Base-by-base conservation (phyloP, 2,113 vertebrate genomes). In the Mastomys coucha region DNA sequence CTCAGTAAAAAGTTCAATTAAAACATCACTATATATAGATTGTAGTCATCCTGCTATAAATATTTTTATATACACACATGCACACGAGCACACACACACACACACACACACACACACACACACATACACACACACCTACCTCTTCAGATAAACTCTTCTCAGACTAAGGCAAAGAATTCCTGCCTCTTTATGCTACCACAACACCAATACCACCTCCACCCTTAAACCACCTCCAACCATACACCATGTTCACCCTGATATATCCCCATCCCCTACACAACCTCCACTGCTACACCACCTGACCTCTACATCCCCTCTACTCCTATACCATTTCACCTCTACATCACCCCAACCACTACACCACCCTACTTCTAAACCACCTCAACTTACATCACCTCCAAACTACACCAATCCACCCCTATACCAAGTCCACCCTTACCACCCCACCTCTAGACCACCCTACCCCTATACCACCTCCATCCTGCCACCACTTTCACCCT, bases 1-100 rank as follows among this genome's bases (percentile, higher is more conserved):
- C 80, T 88, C 70, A 70, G 33, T 80, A 36, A 77, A 93, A 96
- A 69, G 36, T 39, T 88, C 36, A 91, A 22, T 67, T 75, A 42
- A 87, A 67, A 75, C 42, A 67, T 75, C 24, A 16, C 36, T 28
- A 67, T 56, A 33, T 42, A 39, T n/a, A 24, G 65, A 19, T 20
- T 73, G 9, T 45, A 51, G 42, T 80, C 17, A 26, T 87, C 42
- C 20, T 7, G 12, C 58, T 28, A 67, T 58, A 80, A 90, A 58
- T 36, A 28, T 1, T 84, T 28, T 49, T 91, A 2, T 51, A 19
- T 3, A 60, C 17, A 11, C 13, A 0, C 13, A 28, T 14, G 19
- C 56, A 49, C 5, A 8, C n/a, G 33, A 33, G 39, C 49, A 53
- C 39, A 51, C 49, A 72, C 58, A 69, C 39, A 42, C n/a, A 72